Conservation (phyloP, 2,888 invertebrate species). For the Ormyrus labotus region DNA sequence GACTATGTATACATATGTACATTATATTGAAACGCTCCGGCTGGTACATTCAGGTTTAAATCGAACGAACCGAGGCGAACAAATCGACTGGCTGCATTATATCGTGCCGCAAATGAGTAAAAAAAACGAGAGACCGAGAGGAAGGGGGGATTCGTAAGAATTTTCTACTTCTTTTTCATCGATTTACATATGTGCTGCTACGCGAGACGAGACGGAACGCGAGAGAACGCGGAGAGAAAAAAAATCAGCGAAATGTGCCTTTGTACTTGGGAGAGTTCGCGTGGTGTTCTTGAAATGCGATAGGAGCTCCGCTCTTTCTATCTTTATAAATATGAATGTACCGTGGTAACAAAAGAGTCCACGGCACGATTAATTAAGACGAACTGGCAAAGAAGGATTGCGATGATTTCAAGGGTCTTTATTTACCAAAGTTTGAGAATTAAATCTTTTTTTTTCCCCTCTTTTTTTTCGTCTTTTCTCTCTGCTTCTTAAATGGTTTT, state of each 20-base stretch:
- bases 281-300: slow-evolving; percentile 35
- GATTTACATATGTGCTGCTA: neutral
- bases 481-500: slow-evolving; percentile 21
- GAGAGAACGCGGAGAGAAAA: slow-evolving; percentile 15
- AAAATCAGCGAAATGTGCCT: slow-evolving; percentile 34
- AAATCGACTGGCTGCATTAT: slow-evolving; percentile 18
- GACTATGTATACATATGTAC: slow-evolving; percentile 59
- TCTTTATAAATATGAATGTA: slow-evolving; percentile 50
- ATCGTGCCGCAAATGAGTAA: slow-evolving; percentile 9
- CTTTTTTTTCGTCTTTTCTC: slow-evolving; percentile 15
- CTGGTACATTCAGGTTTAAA: slow-evolving; percentile 74
- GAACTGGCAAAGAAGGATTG: slow-evolving; percentile 17
- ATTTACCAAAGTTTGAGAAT: slow-evolving; percentile 46
- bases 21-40: slow-evolving; percentile 67
- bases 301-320: neutral
- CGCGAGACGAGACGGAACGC: neutral
- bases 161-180: neutral
- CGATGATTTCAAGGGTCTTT: slow-evolving; percentile 46
- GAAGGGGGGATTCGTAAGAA: neutral
- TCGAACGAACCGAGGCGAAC: slow-evolving; percentile 50
- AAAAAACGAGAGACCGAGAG: neutral
- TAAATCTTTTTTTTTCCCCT: neutral
- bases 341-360: slow-evolving; percentile 55
- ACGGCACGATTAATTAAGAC: slow-evolving; percentile 53
- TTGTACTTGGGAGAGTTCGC: slow-evolving; percentile 33